Evolutionary conservation across 2,113 vertebrate genomes (phyloP).

Genomic region (Oxyura jamaicensis): DNA sequence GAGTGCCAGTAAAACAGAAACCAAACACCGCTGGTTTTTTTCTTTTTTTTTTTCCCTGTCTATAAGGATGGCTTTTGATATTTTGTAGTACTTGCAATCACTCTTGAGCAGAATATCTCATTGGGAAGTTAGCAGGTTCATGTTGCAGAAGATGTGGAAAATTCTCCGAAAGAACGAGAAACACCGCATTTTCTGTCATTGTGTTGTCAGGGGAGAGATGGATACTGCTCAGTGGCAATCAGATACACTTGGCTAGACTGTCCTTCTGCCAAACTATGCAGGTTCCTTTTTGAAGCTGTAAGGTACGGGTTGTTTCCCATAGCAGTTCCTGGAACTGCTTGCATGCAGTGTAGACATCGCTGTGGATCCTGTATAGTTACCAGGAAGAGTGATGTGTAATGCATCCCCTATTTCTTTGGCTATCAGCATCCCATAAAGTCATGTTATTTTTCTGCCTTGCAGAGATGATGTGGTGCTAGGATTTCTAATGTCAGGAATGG

Average conservation of each 20-base stretch:
- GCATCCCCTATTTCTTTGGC: not conserved
- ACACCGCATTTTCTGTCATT: not conserved
- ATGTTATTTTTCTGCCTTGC: not conserved
- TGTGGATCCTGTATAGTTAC: not conserved
- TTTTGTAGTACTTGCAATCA: not conserved
- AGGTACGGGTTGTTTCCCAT: not conserved
- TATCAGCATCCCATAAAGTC: not conserved
- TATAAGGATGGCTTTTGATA: not conserved
- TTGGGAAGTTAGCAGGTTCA: not conserved
- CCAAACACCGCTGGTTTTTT: not conserved
- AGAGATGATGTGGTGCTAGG: not conserved
- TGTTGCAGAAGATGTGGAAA: not conserved
- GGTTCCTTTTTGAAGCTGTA: constrained; percentile 3
- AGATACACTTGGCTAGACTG: not conserved
- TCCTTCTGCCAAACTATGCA: not conserved
- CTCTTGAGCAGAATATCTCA: not conserved
- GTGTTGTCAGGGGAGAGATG: not conserved
- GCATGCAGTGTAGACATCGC: not conserved
- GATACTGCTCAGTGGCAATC: not conserved
- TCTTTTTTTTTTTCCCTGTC: not conserved
- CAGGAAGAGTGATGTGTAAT: not conserved
- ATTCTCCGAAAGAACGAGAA: not conserved
- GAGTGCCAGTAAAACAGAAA: not conserved
- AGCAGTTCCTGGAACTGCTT: not conserved
- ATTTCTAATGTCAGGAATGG: not conserved